Conservation (phyloP, 2,113 vertebrate species). For the Gambusia affinis region DNA sequence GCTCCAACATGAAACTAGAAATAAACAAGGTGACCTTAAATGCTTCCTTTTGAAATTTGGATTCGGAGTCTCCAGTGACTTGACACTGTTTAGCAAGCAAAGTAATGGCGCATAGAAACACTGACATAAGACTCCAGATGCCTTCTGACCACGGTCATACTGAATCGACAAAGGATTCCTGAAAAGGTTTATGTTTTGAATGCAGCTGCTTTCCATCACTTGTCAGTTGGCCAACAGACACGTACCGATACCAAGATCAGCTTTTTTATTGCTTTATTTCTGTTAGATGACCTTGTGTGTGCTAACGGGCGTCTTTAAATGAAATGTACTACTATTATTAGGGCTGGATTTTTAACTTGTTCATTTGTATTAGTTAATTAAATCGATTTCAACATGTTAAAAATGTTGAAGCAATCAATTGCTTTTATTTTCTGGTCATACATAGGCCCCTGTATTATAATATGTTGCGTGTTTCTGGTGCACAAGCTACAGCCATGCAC, state of each 20-base stretch:
- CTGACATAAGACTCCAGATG: slow-evolving; percentile 5
- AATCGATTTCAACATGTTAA: too few relatives aligned
- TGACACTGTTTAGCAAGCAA: neutral
- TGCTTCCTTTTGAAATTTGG: neutral
- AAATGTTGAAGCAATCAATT: too few relatives aligned
- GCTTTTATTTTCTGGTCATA: too few relatives aligned
- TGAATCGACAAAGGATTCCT: neutral
- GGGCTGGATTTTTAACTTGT: too few relatives aligned
- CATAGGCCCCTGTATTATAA: too few relatives aligned
- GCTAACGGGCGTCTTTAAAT: too few relatives aligned
- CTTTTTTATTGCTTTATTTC: neutral
- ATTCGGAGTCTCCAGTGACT: neutral
- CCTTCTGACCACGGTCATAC: neutral
- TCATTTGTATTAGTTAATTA: too few relatives aligned
- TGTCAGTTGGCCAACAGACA: neutral
- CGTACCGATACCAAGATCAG: neutral
- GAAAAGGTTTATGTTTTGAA: neutral
- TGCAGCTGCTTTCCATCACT: neutral
- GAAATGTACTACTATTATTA: too few relatives aligned
- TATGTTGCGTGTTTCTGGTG: too few relatives aligned
- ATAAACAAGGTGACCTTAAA: neutral
- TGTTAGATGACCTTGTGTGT: too few relatives aligned
- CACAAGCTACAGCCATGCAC: too few relatives aligned
- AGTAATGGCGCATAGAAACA: neutral
- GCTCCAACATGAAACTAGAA: neutral